Conservation (phyloP, 2,797 vertebrate species). For the Tapirus indicus region DNA sequence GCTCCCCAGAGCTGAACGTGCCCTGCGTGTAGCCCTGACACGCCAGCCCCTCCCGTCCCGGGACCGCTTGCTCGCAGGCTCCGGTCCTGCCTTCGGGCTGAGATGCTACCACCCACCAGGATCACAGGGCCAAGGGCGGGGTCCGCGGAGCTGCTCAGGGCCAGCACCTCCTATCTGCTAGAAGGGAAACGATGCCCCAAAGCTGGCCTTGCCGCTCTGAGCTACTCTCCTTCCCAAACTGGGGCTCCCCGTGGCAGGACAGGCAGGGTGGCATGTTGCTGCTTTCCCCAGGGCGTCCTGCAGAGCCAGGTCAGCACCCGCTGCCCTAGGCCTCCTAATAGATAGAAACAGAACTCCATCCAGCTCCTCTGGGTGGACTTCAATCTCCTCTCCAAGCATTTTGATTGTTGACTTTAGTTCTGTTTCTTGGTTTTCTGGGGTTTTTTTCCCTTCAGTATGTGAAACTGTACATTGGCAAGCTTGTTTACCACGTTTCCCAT, state of each 20-base stretch:
- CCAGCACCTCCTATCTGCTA: background rate
- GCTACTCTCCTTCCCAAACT: too few species aligned
- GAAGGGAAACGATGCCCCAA: background rate
- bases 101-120: conserved; percentile 74
- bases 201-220: background rate
- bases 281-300: background rate
- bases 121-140: conserved; percentile 31
- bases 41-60: background rate
- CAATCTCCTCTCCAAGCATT: background rate
- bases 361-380: background rate
- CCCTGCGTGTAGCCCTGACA: conserved; percentile 46
- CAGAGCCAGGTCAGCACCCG: fast-evolving
- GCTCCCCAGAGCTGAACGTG: conserved; percentile 29
- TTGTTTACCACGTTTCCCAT: background rate
- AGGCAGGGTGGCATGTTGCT: background rate
- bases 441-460: background rate
- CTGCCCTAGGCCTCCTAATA: background rate
- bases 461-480: background rate
- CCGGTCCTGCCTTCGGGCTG: conserved; percentile 27
- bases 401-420: background rate
- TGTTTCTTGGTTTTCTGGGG: background rate
- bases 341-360: background rate
- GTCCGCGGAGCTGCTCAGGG: background rate
- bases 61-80: background rate
- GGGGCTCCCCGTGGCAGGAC: background rate